Evolutionary conservation across 2,888 invertebrate genomes (phyloP), one percentile per base, ranked within the genome.

Genomic region (Meloe dianella): DNA sequence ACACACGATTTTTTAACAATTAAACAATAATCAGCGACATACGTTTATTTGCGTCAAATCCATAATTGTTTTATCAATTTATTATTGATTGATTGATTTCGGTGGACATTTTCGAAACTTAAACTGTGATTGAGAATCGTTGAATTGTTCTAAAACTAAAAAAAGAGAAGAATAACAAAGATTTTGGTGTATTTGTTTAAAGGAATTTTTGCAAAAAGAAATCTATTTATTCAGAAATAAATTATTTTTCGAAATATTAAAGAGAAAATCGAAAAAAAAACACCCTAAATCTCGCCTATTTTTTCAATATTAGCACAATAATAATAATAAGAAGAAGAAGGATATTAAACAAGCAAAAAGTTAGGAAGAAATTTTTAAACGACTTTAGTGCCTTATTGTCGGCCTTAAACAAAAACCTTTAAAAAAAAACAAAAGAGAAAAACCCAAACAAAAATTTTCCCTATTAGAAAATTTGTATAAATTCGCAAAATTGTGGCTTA

Each of bases 371-470:
- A 62, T 59, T 57, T n/a, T n/a, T n/a, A n/a, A 38, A 38, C 80
- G 84, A 84, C 84, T 80, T 72, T 78, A 82, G 84, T 84, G 84
- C 84, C 84, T 84, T 84, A 84, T 78, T 77, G 82, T 83, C 83
- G 84, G 84, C 84, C 84, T 84, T 84, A 81, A 75, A 75, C 72
- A 75, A 70, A 71, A n/a, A n/a, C n/a, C n/a, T n/a, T n/a, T n/a
- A n/a, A n/a, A n/a, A n/a, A n/a, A n/a, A n/a, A n/a, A n/a, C n/a
- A n/a, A n/a, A n/a, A n/a, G n/a, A n/a, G n/a, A n/a, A n/a, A n/a
- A n/a, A n/a, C n/a, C 74, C 74, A 75, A 73, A 71, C 71, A 76
- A 74, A 74, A 73, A 73, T 74, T 76, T 77, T 79, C 79, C 75
- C n/a, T 81, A 81, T 77, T 80, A 80, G 78, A 78, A 80, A 81